Conservation (phyloP, 1,140 invertebrate species). For the Drosophila obscura region DNA sequence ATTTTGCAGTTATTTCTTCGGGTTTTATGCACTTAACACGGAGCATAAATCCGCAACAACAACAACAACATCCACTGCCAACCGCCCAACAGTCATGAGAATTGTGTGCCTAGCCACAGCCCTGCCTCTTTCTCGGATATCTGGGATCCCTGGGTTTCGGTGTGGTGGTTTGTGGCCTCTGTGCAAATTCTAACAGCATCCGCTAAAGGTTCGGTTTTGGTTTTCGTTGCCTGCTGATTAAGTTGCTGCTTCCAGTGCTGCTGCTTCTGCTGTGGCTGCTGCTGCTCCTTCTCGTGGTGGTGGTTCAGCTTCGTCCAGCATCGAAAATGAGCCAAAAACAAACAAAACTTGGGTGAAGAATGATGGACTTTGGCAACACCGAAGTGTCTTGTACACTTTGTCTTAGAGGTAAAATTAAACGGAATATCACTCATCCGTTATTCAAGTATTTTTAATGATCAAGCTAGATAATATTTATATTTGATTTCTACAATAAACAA, state of each 20-base stretch:
- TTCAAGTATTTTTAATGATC: not conserved
- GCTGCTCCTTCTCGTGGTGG: conserved; percentile 10
- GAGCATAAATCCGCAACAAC: conserved; percentile 12
- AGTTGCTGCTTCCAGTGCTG: conserved; percentile 52
- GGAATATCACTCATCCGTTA: not conserved
- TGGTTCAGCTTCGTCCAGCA: conserved; percentile 14
- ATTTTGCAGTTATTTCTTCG: conserved; percentile 27
- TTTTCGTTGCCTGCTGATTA: conserved; percentile 66
- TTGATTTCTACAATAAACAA: too few species aligned
- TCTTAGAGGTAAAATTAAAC: not conserved
- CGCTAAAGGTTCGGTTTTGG: conserved; percentile 54
- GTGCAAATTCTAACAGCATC: conserved; percentile 76
- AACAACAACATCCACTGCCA: conserved; percentile 43
- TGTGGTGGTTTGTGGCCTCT: conserved; percentile 38
- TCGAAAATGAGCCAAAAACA: conserved; percentile 69
- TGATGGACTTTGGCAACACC: not conserved
- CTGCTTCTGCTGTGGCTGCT: conserved; percentile 17
- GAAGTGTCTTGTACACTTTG: conserved; percentile 27
- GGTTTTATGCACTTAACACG: conserved; percentile 24
- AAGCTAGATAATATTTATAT: not conserved
- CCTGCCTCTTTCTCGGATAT: not conserved
- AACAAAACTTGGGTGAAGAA: conserved; percentile 30
- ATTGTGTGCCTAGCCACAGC: conserved; percentile 15
- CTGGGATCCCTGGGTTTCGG: conserved; percentile 24
- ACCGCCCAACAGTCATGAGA: conserved; percentile 34